phyloP scores from a whole-genome alignment of 2,797 vertebrate species.

The Lacerta agilis region DNA sequence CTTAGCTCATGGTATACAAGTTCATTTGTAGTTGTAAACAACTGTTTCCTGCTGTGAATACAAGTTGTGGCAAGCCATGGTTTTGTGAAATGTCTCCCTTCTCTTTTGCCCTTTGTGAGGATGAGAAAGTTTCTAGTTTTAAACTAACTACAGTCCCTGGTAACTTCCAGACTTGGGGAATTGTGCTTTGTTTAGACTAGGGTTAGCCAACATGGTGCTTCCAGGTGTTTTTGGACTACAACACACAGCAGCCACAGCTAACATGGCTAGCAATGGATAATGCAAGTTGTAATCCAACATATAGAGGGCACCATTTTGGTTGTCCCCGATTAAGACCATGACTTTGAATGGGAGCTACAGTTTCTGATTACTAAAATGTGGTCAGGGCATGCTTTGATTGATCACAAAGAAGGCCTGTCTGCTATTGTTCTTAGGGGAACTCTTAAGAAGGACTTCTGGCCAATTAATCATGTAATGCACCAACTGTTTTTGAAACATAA shows the following conservation, averaged over 20 bases:
- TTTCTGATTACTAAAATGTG: background rate
- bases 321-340: background rate
- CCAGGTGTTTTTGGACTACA: background rate
- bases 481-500: background rate
- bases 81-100: too few relatives aligned
- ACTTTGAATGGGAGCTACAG: background rate
- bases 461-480: background rate
- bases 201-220: background rate
- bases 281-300: background rate
- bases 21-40: background rate
- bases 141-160: background rate
- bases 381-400: background rate
- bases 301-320: background rate
- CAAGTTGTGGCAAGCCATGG: background rate
- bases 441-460: slow-evolving; percentile 4
- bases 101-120: background rate
- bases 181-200: background rate
- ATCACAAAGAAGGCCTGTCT: background rate
- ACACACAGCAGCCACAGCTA: background rate
- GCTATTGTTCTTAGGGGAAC: background rate
- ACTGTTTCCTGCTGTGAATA: background rate
- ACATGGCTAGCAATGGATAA: background rate
- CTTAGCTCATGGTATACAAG: background rate
- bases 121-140: background rate
- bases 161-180: background rate